Evolutionary conservation across 2,888 invertebrate species (phyloP), one percentile per base, ranked within the genome.

Genomic region (Latheticus oryzae): DNA sequence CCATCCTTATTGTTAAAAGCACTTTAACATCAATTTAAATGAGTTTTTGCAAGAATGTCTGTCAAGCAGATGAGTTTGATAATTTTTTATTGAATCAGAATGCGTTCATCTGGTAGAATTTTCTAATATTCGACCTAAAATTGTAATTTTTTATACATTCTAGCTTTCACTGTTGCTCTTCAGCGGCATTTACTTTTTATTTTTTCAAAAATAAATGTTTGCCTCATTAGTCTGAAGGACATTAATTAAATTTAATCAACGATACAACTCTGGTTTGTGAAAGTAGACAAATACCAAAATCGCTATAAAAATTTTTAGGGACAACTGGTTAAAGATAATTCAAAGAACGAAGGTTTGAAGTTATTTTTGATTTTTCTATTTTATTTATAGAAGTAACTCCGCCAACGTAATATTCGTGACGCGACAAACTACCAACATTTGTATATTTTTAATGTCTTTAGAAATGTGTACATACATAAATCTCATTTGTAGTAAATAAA

Each of bases 401-500:
- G 50, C 58, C 54, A 58, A 58, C 58, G 58, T 61, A 58, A 58
- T 58, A 58, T 43, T 42, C 35, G 42, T 60, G 60, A 60, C 60
- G 55, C 51, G 37, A 55, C 51, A 40, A 59, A 40, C 56, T 52
- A 60, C 50, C 52, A 54, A 58, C 51, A 58, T 47, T 56, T 60
- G 47, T 47, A 40, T 60, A 60, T 60, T 56, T 60, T 60, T 52
- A 58, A 53, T 58, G 53, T 53, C 53, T 48, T 58, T 48, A 58
- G 37, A 55, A 40, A 55, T 47, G 38, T 47, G 37, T 24, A 42
- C 23, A 9, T 42, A 37, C 50, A 50, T 50, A 51, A 57, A 57
- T 57, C 45, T 33, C 35, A 35, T 40, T 58, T 58, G 58, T 58
- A 58, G 58, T 58, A 58, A 58, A 58, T 58, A 54, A 53, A 58